Percentiles rank a stretch among this genome's conserved stretches.
These are phyloP conservation scores for Hydrotaea cyrtoneurina DNA, from an alignment of 2,888 invertebrate species.

Conservation along the genomic window DNA sequence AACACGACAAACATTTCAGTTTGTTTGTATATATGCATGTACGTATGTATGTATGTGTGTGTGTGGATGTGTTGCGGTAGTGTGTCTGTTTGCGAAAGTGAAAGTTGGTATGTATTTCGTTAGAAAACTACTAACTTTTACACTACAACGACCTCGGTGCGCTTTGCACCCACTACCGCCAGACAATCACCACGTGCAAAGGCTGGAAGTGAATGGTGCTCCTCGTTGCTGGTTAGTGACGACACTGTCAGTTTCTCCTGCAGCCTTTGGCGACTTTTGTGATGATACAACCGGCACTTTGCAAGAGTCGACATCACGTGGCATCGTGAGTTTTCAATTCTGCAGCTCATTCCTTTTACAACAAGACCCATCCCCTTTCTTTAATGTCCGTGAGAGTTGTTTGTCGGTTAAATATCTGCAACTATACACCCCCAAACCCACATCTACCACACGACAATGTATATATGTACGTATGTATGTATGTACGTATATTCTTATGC, in stretches of 20 bases:
- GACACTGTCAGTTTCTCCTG: constrained; percentile 49
- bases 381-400: background rate
- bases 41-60: background rate
- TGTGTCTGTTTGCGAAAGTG: background rate
- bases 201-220: background rate
- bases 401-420: background rate
- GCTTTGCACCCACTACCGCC: background rate
- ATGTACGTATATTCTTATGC: no score
- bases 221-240: constrained; percentile 14
- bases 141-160: constrained; percentile 15
- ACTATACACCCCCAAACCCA: background rate
- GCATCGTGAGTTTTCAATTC: constrained; percentile 52
- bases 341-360: background rate
- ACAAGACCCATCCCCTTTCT: background rate
- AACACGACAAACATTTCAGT: background rate
- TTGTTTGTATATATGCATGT: no score
- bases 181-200: background rate
- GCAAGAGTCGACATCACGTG: constrained; percentile 52
- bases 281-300: no score
- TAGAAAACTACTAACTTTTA: constrained; percentile 2
- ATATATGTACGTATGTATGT: no score
- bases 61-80: background rate
- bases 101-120: constrained; percentile 3
- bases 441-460: background rate
- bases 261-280: constrained; percentile 47